phyloP scores from a whole-genome alignment of 1,140 invertebrate species.

The Drosophila orena region DNA sequence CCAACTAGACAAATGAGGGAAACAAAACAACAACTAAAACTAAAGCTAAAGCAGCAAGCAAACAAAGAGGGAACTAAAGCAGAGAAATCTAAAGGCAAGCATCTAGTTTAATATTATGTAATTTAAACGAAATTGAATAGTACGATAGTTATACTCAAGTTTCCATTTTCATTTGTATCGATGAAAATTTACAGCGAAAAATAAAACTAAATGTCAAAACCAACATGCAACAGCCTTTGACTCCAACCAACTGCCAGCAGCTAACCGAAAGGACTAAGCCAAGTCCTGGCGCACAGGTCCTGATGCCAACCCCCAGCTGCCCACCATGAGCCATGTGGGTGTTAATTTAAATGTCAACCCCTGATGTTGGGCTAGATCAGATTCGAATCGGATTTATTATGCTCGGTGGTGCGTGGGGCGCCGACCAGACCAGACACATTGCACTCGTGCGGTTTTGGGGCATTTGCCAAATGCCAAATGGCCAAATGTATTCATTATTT shows the following conservation, averaged over 20 bases:
- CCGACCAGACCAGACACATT: conserved; percentile 32
- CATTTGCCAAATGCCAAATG: conserved; percentile 22
- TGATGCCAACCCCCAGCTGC: conserved; percentile 30
- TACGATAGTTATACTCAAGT: conserved; percentile 80
- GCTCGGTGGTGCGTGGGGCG: conserved; percentile 69
- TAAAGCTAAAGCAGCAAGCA: conserved; percentile 22
- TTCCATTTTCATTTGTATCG: conserved; percentile 77
- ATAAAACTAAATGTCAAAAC: conserved; percentile 79
- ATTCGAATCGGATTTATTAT: conserved; percentile 73
- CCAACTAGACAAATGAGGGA: conserved; percentile 69
- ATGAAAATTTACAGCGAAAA: conserved; percentile 80
- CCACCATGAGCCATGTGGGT: conserved; percentile 13
- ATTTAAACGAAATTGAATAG: conserved; percentile 78
- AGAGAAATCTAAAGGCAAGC: conserved; percentile 53
- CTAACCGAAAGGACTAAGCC: conserved; percentile 44
- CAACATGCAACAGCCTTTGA: conserved; percentile 25
- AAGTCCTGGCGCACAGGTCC: not conserved
- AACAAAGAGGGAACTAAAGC: conserved; percentile 37
- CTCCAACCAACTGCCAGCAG: conserved; percentile 21
- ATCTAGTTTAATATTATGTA: conserved; percentile 82
- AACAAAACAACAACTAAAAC: conserved; percentile 41
- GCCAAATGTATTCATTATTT: conserved; percentile 35
- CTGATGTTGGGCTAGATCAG: conserved; percentile 30
- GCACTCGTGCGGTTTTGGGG: conserved; percentile 62
- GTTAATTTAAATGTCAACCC: conserved; percentile 66